A percentile compares a stretch with the other conserved stretches of the same genome.
These are phyloP conservation scores for Stenodera caucasica DNA, from an alignment of 2,888 invertebrate genomes.

Conservation along the genomic window DNA sequence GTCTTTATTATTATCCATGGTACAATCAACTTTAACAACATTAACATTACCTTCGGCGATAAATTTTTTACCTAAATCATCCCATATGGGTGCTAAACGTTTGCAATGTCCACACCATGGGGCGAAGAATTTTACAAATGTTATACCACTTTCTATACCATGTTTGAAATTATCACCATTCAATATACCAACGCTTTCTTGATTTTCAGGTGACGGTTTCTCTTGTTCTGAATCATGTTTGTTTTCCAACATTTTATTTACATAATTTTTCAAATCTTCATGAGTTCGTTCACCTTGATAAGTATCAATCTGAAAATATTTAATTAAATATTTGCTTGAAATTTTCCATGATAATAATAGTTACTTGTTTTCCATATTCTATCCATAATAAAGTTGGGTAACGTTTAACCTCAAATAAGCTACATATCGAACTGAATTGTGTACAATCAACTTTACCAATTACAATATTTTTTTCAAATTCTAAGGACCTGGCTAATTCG, in stretches of 20 bases:
- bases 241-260: constrained; percentile 66
- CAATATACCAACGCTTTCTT: constrained; percentile 52
- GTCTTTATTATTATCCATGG: constrained; percentile 67
- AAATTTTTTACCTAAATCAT: constrained; percentile 75
- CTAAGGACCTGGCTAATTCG: constrained; percentile 71
- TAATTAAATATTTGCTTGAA: no score
- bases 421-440: constrained; percentile 72
- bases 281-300: constrained; percentile 69
- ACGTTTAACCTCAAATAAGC: constrained; percentile 79
- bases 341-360: constrained; percentile 34
- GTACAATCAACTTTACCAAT: constrained; percentile 88
- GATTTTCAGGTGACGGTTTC: constrained; percentile 21
- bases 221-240: constrained; percentile 35
- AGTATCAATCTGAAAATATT: constrained; percentile 66
- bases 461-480: constrained; percentile 67
- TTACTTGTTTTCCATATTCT: constrained; percentile 80
- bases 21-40: constrained; percentile 85
- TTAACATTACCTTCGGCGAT: constrained; percentile 64
- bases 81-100: constrained; percentile 81
- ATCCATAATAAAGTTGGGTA: constrained; percentile 89
- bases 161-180: constrained; percentile 73
- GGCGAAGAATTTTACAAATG: constrained; percentile 86
- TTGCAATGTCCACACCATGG: constrained; percentile 93
- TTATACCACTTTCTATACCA: constrained; percentile 69
- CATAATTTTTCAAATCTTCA: constrained; percentile 71